Evolutionary conservation across 1,140 invertebrate genomes (phyloP), one percentile per base, ranked within the genome.

Genomic region (Bombus terrestris): DNA sequence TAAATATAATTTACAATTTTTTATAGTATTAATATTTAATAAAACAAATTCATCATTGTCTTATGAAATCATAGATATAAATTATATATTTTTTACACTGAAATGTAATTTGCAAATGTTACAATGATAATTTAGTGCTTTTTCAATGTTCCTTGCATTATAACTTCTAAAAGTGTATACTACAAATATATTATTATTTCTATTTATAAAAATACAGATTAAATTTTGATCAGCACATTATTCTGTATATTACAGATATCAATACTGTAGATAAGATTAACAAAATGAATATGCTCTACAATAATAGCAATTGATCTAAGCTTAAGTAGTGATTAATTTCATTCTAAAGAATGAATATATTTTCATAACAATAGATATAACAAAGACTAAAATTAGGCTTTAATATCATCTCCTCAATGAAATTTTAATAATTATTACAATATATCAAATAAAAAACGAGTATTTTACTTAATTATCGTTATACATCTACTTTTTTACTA

Each of bases 131-230:
- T 68, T 68, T 25, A 68, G 22, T 53, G 18, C 47, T 53, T 28
- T n/a, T 72, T 53, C 22, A 59, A 35, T 22, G 15, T 59, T 41
- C 37, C 47, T 32, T 18, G 10, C n/a, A 37, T 39, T 53, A 84
- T 1, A 43, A 43, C 47, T 53, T 3, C 39, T 22, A 80, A 39
- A 72, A 25, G 6, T 62, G 35, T 25, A n/a, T 68, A 75, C 12
- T 59, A 59, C 41, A 68, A 75, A 57, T 57, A 82, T 69, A 53
- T 53, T 37, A 59, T 57, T 41, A 59, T 57, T 83, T 75, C 76
- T 89, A 68, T 69, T 87, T 87, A 47, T 86, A 32, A 43, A 28
- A 74, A 28, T 62, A n/a, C 18, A 59, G 25, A 87, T 59, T n/a
- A 74, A 79, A 73, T 77, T 79, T 72, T 18, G 9, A 64, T 76